These are phyloP conservation scores for Theocolax elegans DNA, from an alignment of 1,140 invertebrate genomes.

Conservation along the genomic window DNA sequence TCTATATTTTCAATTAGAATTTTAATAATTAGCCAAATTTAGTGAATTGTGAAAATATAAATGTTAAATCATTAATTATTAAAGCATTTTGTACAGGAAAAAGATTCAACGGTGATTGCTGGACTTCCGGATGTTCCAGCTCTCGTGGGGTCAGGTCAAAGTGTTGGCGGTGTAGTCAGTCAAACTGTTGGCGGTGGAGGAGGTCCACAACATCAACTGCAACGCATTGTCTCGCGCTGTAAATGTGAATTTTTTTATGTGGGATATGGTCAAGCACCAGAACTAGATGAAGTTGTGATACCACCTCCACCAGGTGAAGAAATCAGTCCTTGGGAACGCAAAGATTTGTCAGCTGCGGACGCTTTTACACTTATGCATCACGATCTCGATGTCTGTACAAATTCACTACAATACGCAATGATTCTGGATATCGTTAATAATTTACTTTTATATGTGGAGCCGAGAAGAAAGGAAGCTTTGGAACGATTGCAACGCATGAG, in stretches of 20 bases:
- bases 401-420: conserved; percentile 95
- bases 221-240: conserved; percentile 96
- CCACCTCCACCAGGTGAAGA: conserved; percentile 78
- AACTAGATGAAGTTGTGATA: conserved; percentile 76
- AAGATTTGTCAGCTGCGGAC: conserved; percentile 87
- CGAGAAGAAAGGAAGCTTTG: conserved; percentile 90
- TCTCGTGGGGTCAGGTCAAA: conserved; percentile 92
- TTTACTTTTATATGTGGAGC: conserved; percentile 95
- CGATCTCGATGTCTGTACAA: conserved; percentile 96
- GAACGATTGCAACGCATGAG: conserved; percentile 91
- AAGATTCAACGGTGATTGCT: conserved; percentile 80
- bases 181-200: conserved; percentile 89
- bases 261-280: conserved; percentile 88
- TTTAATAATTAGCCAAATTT: too few species aligned
- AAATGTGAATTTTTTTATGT: conserved; percentile 98
- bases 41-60: conserved; percentile 6
- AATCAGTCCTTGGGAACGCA: conserved; percentile 77
- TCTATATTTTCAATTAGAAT: neutral
- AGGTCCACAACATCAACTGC: conserved; percentile 76
- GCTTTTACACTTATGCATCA: conserved; percentile 98
- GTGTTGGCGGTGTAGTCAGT: conserved; percentile 94
- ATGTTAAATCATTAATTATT: neutral
- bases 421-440: conserved; percentile 98
- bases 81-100: conserved; percentile 68
- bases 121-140: conserved; percentile 86